These are phyloP conservation scores for Alauda arvensis DNA, from an alignment of 2,797 vertebrate genomes.

Conservation along the genomic window DNA sequence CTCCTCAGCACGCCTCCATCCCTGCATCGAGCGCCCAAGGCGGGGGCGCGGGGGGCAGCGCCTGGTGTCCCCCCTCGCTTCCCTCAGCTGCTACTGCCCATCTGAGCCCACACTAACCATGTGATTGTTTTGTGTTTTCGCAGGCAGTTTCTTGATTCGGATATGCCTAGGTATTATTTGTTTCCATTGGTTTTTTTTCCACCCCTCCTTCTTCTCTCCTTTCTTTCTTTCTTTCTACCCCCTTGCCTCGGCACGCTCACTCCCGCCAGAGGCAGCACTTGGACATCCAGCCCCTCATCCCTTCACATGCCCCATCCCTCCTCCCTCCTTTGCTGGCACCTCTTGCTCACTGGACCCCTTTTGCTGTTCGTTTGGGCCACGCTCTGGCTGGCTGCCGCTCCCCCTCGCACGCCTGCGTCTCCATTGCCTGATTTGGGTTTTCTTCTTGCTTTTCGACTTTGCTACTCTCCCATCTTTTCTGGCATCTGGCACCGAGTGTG, in stretches of 20 bases:
- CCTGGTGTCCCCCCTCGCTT: not conserved
- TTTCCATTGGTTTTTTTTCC: conserved; percentile 70
- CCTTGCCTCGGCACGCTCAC: not conserved
- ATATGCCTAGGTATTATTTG: conserved; percentile 98
- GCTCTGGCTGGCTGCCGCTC: conserved; percentile 34
- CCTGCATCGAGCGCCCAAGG: not conserved
- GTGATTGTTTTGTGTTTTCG: conserved; percentile 92
- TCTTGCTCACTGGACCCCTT: conserved; percentile 32
- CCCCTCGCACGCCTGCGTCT: not conserved
- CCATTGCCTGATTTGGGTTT: conserved; percentile 39
- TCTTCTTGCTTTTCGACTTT: conserved; percentile 27
- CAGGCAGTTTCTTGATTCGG: conserved; percentile 99
- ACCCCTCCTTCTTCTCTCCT: conserved; percentile 50
- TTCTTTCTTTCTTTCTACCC: conserved; percentile 39
- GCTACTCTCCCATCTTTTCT: conserved; percentile 41
- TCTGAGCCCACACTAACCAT: conserved; percentile 87
- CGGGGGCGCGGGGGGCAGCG: not conserved
- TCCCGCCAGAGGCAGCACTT: conserved; percentile 17
- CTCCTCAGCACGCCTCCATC: not conserved
- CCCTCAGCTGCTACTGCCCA: conserved; percentile 60
- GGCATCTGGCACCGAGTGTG: not conserved
- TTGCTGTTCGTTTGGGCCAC: conserved; percentile 6
- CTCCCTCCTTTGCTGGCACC: conserved; percentile 16
- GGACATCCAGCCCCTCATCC: conserved; percentile 4
- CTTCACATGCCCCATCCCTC: conserved; percentile 3